These are phyloP conservation scores for Toxonevra muliebris DNA, from an alignment of 2,888 invertebrate genomes.

Conservation along the genomic window DNA sequence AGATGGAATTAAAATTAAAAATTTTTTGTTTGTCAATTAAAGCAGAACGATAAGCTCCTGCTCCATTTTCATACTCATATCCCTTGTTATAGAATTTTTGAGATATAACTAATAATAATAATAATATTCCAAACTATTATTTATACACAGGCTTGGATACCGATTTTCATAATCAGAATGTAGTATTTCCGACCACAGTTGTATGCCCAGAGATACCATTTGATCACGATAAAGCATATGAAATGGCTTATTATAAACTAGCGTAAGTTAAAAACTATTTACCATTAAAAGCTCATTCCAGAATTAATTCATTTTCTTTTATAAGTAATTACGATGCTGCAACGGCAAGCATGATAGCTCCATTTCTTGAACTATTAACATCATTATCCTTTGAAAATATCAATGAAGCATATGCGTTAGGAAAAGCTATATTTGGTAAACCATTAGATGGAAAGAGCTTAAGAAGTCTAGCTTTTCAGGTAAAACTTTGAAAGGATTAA, in stretches of 20 bases:
- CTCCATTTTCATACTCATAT: too few species aligned
- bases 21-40: too few species aligned
- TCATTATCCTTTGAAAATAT: conserved; percentile 64
- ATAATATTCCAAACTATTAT: too few species aligned
- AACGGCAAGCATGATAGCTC: conserved; percentile 46
- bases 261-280: conserved; percentile 48
- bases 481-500: conserved; percentile 19
- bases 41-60: too few species aligned
- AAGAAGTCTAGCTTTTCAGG: conserved; percentile 57
- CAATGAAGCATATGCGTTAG: conserved; percentile 47
- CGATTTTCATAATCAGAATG: conserved; percentile 83
- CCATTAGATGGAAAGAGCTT: conserved; percentile 49
- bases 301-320: not conserved
- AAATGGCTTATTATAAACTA: conserved; percentile 52
- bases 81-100: too few species aligned
- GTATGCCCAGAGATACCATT: conserved; percentile 71
- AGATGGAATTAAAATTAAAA: too few species aligned
- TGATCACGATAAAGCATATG: conserved; percentile 64
- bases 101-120: too few species aligned
- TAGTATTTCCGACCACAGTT: conserved; percentile 78
- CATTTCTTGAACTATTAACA: conserved; percentile 63
- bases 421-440: conserved; percentile 44
- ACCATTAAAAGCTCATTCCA: not conserved
- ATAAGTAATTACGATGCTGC: conserved; percentile 52
- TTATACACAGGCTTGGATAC: conserved; percentile 72